These are phyloP conservation scores for Ptyas mucosa DNA, from an alignment of 2,113 vertebrate species.

Conservation along the genomic window DNA sequence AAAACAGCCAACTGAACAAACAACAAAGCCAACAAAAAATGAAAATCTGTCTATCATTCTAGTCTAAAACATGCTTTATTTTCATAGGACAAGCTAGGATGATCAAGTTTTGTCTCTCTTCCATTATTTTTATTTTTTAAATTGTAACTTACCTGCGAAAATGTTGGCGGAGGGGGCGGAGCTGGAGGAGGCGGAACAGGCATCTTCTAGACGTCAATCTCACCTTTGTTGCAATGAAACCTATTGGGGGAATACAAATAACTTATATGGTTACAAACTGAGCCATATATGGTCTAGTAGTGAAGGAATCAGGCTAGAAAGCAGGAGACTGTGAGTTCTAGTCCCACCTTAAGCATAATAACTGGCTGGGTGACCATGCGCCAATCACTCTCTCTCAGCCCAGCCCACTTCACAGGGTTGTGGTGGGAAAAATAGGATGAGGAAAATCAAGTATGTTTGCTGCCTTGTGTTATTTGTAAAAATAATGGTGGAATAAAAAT, in stretches of 20 bases:
- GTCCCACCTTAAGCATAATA: background rate
- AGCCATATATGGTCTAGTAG: background rate
- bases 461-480: background rate
- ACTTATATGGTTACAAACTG: background rate
- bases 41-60: too few species aligned
- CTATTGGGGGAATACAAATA: conserved; percentile 48
- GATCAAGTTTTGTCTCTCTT: too few species aligned
- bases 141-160: conserved; percentile 75
- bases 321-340: background rate
- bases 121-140: background rate
- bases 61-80: background rate
- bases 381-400: background rate
- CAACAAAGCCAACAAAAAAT: background rate
- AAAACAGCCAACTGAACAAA: background rate
- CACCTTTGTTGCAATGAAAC: conserved; percentile 55
- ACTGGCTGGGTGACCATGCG: background rate
- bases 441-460: too few species aligned
- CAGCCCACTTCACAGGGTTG: too few species aligned
- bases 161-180: conserved; percentile 84
- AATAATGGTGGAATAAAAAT: background rate
- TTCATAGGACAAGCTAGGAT: background rate
- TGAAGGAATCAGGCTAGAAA: background rate
- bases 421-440: too few species aligned
- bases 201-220: conserved; percentile 75
- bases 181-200: conserved; percentile 86